Evolutionary conservation across 2,113 vertebrate species (phyloP), one percentile per base, ranked within the genome.

Genomic region (Phylloscopus whistleri): DNA sequence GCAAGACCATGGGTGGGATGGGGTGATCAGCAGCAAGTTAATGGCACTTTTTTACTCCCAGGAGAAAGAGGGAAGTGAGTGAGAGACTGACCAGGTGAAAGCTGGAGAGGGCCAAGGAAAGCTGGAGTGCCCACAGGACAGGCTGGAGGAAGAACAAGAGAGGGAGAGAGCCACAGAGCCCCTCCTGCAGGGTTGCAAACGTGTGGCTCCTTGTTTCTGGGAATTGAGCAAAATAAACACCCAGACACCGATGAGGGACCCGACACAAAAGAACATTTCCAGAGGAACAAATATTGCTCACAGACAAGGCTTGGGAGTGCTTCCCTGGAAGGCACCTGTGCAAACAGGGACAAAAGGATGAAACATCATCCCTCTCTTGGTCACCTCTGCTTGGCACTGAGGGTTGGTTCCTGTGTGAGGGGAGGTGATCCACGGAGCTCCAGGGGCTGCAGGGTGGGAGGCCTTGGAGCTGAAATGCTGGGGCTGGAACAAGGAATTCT

Each of bases 271-370:
- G 91, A 46, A 41, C 0, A 7, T 85, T 87, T 84, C 39, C 41
- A 66, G 56, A 74, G 76, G 89, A 92, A 79, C 91, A 96, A 90
- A 83, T 48, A 86, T 7, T 30, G 46, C 33, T 56, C 13, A 62
- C 78, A 73, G 93, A 72, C 69, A 88, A 92, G 70, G 70, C n/a
- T n/a, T 21, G 59, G 68, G 86, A 90, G 52, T 49, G 70, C 23
- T 92, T 69, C n/a, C 80, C 86, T 44, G 91, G 84, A 94, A 62
- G 17, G n/a, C 86, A 80, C 86, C 69, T 84, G 89, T 64, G 84
- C 64, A 90, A 82, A 93, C 3, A 72, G 31, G 58, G 75, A 64
- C 79, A 30, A 83, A 31, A 69, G 48, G 78, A 31, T 87, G 56
- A 87, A 77, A 91, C 64, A 60, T 43, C 64, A 60, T 43, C 69